Evolutionary conservation across 2,797 vertebrate genomes (phyloP), one percentile per base, ranked within the genome.

Genomic region (Sebastes iracundus): DNA sequence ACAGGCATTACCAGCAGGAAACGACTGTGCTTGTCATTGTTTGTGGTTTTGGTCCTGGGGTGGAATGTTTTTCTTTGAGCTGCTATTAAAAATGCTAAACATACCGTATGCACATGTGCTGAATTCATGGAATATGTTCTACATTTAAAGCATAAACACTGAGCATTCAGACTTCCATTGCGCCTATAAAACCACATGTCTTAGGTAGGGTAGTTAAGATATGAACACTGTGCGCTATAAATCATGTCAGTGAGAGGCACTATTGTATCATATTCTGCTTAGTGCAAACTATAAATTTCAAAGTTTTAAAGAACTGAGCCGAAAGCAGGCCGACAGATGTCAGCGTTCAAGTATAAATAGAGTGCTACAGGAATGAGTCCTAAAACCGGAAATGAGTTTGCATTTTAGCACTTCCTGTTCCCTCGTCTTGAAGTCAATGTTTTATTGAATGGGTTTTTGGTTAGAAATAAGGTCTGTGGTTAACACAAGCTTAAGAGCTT

Each of bases 51-150:
- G 42, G 61, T 82, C 16, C 7, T 32, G n/a, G 22, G 16, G 14
- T 66, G 59, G 64, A 81, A 77, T 82, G 83, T 82, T 66, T 77
- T 78, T 83, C 65, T 49, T 62, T 75, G 81, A 55, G 67, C 65
- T 81, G 58, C 62, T 72, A 55, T 77, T 73, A 77, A 85, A 84
- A 77, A 55, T 20, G 23, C 28, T 46, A 79, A 53, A 12, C 14
- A 7, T 16, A 38, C 30, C 8, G 14, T 28, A 16, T n/a, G 28
- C 49, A 62, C 16, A 32, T 25, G 38, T 2, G 33, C 25, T 3
- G 23, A 23, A 65, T n/a, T 71, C 5, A 22, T 33, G 53, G 30
- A 49, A 52, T 27, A 30, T 20, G n/a, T 46, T 63, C 8, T 28
- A 16, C 23, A 35, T 35, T 28, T 32, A 53, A 55, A 67, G 66